Conservation (phyloP, 2,888 invertebrate species). For the Drosophila tanythrix region DNA sequence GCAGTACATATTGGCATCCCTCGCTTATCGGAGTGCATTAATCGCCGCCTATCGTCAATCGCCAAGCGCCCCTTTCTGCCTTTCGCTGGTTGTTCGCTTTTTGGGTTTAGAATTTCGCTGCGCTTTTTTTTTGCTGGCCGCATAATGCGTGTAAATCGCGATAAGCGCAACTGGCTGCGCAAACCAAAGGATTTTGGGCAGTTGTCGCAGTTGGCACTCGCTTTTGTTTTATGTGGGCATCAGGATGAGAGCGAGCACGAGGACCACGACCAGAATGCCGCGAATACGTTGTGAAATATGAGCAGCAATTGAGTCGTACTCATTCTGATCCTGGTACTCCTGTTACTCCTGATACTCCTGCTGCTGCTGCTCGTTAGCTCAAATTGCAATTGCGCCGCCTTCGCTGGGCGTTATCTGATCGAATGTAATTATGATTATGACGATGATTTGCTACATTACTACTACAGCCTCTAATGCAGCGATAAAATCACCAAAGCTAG, state of each 20-base stretch:
- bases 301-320: constrained; percentile 67
- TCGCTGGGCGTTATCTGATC: constrained; percentile 69
- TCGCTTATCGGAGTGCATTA: constrained; percentile 72
- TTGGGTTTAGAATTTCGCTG: constrained; percentile 79
- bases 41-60: constrained; percentile 60
- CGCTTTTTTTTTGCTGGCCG: constrained; percentile 68
- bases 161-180: constrained; percentile 68
- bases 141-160: constrained; percentile 80
- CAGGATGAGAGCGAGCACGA: constrained; percentile 25
- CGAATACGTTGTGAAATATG: constrained; percentile 63
- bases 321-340: constrained; percentile 16
- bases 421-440: constrained; percentile 81
- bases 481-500: constrained; percentile 58
- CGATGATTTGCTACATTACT: constrained; percentile 76
- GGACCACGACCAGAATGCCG: constrained; percentile 27
- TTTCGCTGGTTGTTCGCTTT: constrained; percentile 31
- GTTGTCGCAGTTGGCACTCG: constrained; percentile 49
- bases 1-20: constrained; percentile 18
- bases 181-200: constrained; percentile 53
- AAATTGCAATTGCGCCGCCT: constrained; percentile 71
- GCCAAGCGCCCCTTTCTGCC: constrained; percentile 24
- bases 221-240: constrained; percentile 72
- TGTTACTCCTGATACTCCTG: constrained; percentile 1
- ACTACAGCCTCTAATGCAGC: constrained; percentile 7
- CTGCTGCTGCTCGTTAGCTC: constrained; percentile 62